Evolutionary conservation across 1,140 invertebrate genomes (phyloP).

Genomic region (Ostrea edulis): DNA sequence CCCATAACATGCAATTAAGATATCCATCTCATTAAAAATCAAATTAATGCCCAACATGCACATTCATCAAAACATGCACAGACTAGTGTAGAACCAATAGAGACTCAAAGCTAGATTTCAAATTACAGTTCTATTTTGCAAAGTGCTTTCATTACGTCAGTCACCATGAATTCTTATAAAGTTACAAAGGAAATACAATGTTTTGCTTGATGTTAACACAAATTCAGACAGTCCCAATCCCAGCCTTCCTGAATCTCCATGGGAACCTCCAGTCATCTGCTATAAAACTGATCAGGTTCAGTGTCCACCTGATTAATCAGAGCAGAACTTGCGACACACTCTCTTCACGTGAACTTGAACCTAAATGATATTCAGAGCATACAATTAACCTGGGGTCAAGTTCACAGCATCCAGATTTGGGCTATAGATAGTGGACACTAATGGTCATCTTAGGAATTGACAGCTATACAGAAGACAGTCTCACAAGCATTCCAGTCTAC

Average conservation of each 20-base stretch:
- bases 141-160: conserved; percentile 27
- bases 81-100: not conserved
- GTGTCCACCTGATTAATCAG: not conserved
- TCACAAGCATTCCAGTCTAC: not conserved
- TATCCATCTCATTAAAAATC: conserved; percentile 10
- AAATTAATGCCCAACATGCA: not conserved
- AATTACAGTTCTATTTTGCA: not conserved
- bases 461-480: not conserved
- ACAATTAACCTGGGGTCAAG: not conserved
- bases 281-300: not conserved
- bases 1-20: not conserved
- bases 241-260: not conserved
- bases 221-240: not conserved
- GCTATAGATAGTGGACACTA: not conserved
- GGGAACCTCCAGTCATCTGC: not conserved
- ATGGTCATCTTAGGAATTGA: not conserved
- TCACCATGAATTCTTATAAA: not conserved
- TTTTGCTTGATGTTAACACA: not conserved
- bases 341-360: conserved; percentile 13
- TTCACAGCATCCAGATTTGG: not conserved
- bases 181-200: not conserved
- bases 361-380: not conserved
- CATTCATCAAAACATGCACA: conserved; percentile 11
- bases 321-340: conserved; percentile 17
- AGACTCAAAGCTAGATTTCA: not conserved